Conservation (phyloP, 2,113 vertebrate species). For the Epinephelus fuscoguttatus region DNA sequence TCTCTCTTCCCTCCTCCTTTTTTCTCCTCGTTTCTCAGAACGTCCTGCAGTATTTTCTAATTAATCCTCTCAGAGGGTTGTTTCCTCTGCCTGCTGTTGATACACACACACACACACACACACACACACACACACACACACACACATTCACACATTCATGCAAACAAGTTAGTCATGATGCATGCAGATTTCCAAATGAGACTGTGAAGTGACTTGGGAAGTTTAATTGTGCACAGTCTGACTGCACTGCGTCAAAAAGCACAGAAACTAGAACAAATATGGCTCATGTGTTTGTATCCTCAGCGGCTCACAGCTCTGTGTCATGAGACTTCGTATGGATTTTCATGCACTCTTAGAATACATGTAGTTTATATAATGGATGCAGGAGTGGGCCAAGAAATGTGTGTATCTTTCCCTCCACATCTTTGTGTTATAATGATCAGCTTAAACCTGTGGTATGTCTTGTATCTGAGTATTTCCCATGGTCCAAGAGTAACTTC, state of each 20-base stretch:
- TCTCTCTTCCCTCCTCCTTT: slow-evolving; percentile 11
- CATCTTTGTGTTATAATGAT: background rate
- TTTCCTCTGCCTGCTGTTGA: slow-evolving; percentile 44
- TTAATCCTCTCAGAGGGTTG: slow-evolving; percentile 51
- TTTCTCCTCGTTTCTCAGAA: slow-evolving; percentile 42
- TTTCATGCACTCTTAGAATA: background rate
- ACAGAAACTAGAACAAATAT: slow-evolving; percentile 36
- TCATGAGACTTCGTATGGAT: slow-evolving; percentile 5
- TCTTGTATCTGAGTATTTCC: slow-evolving; percentile 31
- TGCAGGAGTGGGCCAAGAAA: background rate
- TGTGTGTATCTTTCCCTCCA: background rate
- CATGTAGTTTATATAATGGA: background rate
- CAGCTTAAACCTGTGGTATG: slow-evolving; percentile 19
- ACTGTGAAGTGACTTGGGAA: slow-evolving; percentile 31
- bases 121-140: too few relatives aligned
- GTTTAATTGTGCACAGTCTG: slow-evolving; percentile 34
- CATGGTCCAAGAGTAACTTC: slow-evolving; percentile 6
- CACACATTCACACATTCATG: slow-evolving; percentile 22
- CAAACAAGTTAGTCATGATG: slow-evolving; percentile 47
- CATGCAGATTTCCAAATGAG: slow-evolving; percentile 46
- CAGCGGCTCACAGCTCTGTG: background rate
- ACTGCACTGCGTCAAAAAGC: slow-evolving; percentile 66
- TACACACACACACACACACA: slow-evolving; percentile 11
- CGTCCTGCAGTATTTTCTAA: slow-evolving; percentile 70
- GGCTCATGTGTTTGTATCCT: background rate